These are phyloP conservation scores for Buceros bicornis DNA, from an alignment of 2,797 vertebrate species.

Conservation along the genomic window DNA sequence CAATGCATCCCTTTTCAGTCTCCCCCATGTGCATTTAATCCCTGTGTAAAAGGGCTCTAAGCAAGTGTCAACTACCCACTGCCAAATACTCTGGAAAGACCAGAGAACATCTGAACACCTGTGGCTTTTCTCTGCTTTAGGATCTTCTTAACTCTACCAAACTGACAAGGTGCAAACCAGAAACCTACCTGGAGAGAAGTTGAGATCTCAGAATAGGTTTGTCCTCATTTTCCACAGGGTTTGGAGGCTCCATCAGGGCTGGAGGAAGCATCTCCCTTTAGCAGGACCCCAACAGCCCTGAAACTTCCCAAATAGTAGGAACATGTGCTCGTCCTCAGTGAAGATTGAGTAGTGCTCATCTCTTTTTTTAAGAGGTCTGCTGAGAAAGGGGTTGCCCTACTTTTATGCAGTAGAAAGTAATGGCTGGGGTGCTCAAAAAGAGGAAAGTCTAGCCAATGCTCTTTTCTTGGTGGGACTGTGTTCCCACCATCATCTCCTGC, in stretches of 20 bases:
- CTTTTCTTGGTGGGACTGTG: background rate
- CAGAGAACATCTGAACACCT: background rate
- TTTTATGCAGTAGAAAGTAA: background rate
- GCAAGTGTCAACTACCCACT: background rate
- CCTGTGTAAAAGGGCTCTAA: background rate
- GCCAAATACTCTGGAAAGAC: background rate
- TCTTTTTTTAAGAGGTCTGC: background rate
- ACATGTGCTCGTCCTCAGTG: background rate
- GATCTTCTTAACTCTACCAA: background rate
- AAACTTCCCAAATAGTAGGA: background rate
- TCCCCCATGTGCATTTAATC: background rate
- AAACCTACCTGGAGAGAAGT: background rate
- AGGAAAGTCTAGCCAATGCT: background rate
- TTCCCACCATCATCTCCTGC: background rate
- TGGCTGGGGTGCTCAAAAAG: background rate
- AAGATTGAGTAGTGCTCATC: background rate
- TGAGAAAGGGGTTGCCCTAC: background rate
- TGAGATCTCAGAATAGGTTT: background rate
- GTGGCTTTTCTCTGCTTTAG: background rate
- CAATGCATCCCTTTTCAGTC: background rate
- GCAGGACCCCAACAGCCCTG: background rate
- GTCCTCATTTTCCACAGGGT: rapidly evolving
- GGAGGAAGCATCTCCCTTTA: background rate
- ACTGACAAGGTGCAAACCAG: background rate
- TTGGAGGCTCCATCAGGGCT: background rate